A percentile compares a stretch with the other conserved stretches of the same genome.
phyloP scores from a whole-genome alignment of 2,113 vertebrate species.

The Agelaius phoeniceus region DNA sequence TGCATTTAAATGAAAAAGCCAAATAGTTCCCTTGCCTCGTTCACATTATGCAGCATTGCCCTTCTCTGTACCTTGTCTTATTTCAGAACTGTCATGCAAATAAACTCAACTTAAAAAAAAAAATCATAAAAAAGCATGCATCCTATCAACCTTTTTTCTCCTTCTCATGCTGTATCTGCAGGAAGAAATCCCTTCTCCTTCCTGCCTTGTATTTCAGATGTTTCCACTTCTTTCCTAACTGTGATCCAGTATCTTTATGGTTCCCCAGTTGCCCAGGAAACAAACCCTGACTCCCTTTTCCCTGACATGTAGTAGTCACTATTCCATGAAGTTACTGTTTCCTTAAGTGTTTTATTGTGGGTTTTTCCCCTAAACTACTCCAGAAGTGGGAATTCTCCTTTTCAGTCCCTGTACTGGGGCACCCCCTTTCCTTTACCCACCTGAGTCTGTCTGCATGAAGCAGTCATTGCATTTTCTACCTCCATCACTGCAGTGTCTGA shows the following conservation, averaged over 20 bases:
- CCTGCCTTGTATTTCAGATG: background rate
- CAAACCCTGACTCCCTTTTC: background rate
- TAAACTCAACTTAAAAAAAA: background rate
- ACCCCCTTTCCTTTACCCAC: background rate
- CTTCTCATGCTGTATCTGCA: background rate
- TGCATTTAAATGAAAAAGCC: slow-evolving; percentile 52
- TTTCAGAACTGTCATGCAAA: slow-evolving; percentile 49
- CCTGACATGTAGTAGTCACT: accelerated
- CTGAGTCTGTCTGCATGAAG: background rate
- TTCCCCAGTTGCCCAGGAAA: background rate
- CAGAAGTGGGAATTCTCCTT: background rate
- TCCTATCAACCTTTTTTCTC: background rate
- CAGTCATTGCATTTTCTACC: background rate
- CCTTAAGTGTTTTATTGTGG: background rate
- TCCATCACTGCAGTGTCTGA: background rate
- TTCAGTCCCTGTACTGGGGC: background rate
- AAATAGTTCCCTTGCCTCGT: background rate
- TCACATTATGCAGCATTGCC: slow-evolving; percentile 55
- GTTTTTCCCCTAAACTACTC: accelerated
- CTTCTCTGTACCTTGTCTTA: slow-evolving; percentile 49
- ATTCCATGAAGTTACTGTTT: background rate
- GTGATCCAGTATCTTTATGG: background rate
- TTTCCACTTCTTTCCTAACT: background rate
- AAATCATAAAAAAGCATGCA: background rate
- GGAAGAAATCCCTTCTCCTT: background rate